A percentile compares a stretch with the other conserved stretches of the same genome.
These are phyloP conservation scores for Hydraecia micacea DNA, from an alignment of 2,888 invertebrate genomes.

Conservation along the genomic window DNA sequence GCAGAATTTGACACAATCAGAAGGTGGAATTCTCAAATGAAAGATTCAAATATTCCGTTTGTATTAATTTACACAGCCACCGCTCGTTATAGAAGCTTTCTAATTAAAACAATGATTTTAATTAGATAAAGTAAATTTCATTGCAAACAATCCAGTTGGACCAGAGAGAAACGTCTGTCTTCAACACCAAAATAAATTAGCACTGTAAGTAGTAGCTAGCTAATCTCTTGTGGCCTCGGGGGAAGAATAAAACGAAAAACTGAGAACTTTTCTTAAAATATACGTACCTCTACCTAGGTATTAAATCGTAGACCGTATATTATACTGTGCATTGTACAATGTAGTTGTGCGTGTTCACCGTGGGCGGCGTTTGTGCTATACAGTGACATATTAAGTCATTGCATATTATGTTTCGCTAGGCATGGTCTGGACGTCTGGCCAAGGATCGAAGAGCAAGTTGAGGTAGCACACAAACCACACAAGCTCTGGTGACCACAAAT, in stretches of 20 bases:
- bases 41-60: slow-evolving; percentile 64
- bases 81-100: slow-evolving; percentile 54
- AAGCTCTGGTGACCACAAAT: slow-evolving; percentile 30
- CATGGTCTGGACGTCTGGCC: slow-evolving; percentile 10
- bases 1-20: slow-evolving; percentile 49
- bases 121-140: slow-evolving; percentile 67
- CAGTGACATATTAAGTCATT: not conserved
- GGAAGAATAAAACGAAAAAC: slow-evolving; percentile 35
- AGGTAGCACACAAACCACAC: slow-evolving; percentile 36
- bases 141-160: slow-evolving; percentile 60
- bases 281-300: slow-evolving; percentile 7
- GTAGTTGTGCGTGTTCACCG: not conserved
- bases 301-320: not conserved
- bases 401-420: not conserved
- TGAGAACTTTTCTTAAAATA: slow-evolving; percentile 4
- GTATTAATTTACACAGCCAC: slow-evolving; percentile 55
- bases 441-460: slow-evolving; percentile 11
- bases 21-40: slow-evolving; percentile 60
- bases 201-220: slow-evolving; percentile 49
- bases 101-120: slow-evolving; percentile 72
- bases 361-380: not conserved
- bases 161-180: slow-evolving; percentile 57
- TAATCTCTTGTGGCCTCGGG: slow-evolving; percentile 49
- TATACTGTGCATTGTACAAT: not conserved
- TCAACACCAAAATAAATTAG: slow-evolving; percentile 68